These are phyloP conservation scores for Astyanax mexicanus DNA, from an alignment of 2,797 vertebrate genomes.

Conservation along the genomic window DNA sequence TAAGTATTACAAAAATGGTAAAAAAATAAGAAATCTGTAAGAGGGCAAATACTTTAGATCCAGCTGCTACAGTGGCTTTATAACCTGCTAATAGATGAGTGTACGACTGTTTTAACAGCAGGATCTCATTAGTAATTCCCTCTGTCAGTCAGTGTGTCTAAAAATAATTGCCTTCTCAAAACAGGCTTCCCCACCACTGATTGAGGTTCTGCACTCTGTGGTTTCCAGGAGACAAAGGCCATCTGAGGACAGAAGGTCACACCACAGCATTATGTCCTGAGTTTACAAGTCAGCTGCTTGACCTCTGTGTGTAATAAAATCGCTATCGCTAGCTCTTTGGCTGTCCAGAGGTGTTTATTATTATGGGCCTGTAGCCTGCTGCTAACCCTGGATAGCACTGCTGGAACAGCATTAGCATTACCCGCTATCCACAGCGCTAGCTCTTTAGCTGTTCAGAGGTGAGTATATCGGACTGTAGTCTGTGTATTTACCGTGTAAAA, in stretches of 20 bases:
- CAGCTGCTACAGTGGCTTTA: slow-evolving; percentile 15
- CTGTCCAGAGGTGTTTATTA: too few species aligned
- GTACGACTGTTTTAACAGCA: slow-evolving; percentile 6
- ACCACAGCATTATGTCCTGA: background rate
- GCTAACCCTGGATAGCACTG: too few species aligned
- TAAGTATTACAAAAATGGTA: too few species aligned
- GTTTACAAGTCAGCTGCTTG: background rate
- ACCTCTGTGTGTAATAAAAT: too few species aligned
- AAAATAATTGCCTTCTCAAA: slow-evolving; percentile 5
- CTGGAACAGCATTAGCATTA: too few species aligned
- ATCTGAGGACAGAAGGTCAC: background rate
- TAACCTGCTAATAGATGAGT: slow-evolving; percentile 15
- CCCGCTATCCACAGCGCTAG: too few species aligned
- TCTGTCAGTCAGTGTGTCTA: slow-evolving; percentile 1
- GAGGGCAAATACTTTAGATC: too few species aligned
- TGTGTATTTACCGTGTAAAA: too few species aligned
- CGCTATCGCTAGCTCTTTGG: too few species aligned
- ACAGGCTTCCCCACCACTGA: background rate
- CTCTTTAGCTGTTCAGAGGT: too few species aligned
- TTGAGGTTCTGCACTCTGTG: background rate
- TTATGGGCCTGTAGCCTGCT: too few species aligned
- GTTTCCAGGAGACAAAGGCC: background rate
- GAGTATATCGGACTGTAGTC: too few species aligned
- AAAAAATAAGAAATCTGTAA: slow-evolving; percentile 8
- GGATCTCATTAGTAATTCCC: background rate